Evolutionary conservation across 2,888 invertebrate species (phyloP).

Genomic region (Globia sparganii): DNA sequence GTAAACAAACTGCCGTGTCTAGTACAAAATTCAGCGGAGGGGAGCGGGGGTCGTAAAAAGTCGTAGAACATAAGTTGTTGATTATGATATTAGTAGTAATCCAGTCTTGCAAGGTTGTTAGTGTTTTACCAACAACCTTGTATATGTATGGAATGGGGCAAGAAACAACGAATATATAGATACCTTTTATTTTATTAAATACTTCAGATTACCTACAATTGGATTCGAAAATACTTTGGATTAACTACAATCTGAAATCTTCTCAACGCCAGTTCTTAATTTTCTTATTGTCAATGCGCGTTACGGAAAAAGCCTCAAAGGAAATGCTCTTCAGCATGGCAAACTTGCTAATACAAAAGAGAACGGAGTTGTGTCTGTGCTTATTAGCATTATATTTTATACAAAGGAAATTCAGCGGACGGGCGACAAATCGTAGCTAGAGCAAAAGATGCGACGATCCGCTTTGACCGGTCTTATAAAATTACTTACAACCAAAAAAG

Average conservation of each 20-base stretch:
- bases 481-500: background rate
- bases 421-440: background rate
- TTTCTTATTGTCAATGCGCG: background rate
- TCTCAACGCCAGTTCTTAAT: background rate
- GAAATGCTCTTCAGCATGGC: background rate
- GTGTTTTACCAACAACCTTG: too few species aligned
- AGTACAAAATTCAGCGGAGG: too few species aligned
- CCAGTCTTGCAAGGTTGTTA: too few species aligned
- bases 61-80: too few species aligned
- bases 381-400: conserved; percentile 16
- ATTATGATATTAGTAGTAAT: too few species aligned
- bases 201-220: too few species aligned
- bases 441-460: background rate
- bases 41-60: too few species aligned
- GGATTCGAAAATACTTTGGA: too few species aligned
- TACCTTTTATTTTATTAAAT: too few species aligned
- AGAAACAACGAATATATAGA: too few species aligned
- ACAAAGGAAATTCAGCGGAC: background rate
- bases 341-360: background rate
- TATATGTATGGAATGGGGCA: too few species aligned
- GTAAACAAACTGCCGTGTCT: too few species aligned
- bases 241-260: background rate
- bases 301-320: background rate
- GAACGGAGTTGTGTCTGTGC: background rate
- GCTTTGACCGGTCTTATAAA: background rate